These are phyloP conservation scores for Botia almorhae DNA, from an alignment of 2,797 vertebrate species.

Conservation along the genomic window DNA sequence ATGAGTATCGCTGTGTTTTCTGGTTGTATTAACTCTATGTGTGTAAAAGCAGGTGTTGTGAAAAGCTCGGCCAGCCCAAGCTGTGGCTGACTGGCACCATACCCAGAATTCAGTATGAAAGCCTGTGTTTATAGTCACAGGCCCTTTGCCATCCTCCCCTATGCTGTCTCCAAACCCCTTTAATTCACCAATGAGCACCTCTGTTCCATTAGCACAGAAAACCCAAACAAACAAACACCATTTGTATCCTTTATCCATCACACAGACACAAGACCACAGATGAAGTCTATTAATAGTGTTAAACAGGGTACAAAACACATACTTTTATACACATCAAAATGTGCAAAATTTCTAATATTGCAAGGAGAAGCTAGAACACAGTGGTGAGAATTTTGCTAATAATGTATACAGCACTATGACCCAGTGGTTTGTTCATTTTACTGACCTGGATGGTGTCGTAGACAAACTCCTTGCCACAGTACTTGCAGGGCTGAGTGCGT, in stretches of 20 bases:
- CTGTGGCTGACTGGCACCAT: slow-evolving; percentile 51
- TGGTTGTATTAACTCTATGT: slow-evolving; percentile 40
- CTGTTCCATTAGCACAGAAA: slow-evolving; percentile 47
- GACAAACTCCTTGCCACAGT: slow-evolving; percentile 96
- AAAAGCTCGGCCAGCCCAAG: slow-evolving; percentile 45
- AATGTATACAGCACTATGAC: neutral
- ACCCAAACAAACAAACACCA: slow-evolving; percentile 16
- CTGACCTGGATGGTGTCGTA: slow-evolving; percentile 97
- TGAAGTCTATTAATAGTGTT: neutral
- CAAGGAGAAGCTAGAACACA: neutral
- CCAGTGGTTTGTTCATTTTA: slow-evolving; percentile 11
- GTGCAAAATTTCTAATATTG: no score
- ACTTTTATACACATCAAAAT: no score
- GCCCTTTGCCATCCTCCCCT: slow-evolving; percentile 47
- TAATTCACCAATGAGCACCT: slow-evolving; percentile 53
- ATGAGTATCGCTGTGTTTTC: slow-evolving; percentile 28
- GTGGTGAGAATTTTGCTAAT: neutral
- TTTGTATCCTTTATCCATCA: neutral
- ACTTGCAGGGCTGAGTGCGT: slow-evolving; percentile 95
- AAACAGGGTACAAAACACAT: neutral
- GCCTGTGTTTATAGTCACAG: slow-evolving; percentile 50
- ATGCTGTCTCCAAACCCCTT: slow-evolving; percentile 39
- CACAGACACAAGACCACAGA: neutral
- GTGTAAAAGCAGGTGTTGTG: slow-evolving; percentile 53
- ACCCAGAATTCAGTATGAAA: slow-evolving; percentile 51